Percentiles rank a stretch among this genome's conserved stretches.
Evolutionary conservation across 2,113 vertebrate species (phyloP).

Genomic region (Sinosuthora webbiana): DNA sequence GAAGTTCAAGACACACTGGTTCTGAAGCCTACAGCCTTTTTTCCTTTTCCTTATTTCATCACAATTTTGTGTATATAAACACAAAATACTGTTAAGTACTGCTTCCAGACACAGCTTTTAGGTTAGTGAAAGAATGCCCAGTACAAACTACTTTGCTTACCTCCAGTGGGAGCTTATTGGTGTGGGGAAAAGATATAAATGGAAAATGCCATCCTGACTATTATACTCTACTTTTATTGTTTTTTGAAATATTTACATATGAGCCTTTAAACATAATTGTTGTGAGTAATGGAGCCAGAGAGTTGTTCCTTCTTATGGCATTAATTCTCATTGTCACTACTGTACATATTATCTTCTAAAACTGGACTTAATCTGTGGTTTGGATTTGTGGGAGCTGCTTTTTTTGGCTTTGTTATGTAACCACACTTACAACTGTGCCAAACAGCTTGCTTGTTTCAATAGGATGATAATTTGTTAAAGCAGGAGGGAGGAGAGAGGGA

Average conservation of each 20-base stretch:
- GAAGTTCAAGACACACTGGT: background rate
- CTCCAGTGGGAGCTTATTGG: background rate
- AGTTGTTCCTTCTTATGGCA: background rate
- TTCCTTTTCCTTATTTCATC: background rate
- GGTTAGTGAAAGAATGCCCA: background rate
- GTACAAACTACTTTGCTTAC: background rate
- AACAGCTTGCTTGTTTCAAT: slow-evolving; percentile 11
- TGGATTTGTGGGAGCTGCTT: slow-evolving; percentile 37
- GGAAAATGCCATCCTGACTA: background rate
- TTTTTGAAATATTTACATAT: background rate
- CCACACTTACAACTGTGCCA: slow-evolving; percentile 4
- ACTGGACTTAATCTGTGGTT: slow-evolving; percentile 36
- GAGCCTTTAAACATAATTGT: background rate
- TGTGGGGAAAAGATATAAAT: background rate
- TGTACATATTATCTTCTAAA: slow-evolving; percentile 30
- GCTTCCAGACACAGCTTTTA: background rate
- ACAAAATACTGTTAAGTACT: background rate
- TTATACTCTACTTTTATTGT: background rate
- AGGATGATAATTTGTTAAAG: background rate
- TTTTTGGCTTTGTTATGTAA: slow-evolving; percentile 41
- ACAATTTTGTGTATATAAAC: background rate
- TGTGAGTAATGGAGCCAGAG: background rate
- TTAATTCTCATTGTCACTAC: slow-evolving; percentile 23
- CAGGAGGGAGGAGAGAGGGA: background rate
- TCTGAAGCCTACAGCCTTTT: background rate